These are phyloP conservation scores for Lasioglossum vierecki DNA, from an alignment of 2,888 invertebrate genomes.

Conservation along the genomic window DNA sequence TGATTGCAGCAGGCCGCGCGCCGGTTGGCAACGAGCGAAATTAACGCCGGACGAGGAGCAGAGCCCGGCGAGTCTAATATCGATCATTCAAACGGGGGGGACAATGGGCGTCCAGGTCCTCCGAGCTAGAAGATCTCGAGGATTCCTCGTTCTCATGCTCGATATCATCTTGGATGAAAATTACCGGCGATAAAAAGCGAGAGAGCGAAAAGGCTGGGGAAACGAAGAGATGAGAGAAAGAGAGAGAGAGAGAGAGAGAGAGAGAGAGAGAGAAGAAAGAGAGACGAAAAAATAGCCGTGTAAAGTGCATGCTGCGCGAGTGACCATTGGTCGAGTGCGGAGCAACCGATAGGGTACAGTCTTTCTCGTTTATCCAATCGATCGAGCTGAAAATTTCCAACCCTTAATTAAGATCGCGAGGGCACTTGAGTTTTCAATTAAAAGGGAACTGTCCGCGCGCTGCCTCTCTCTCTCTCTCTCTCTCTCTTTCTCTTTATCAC, in stretches of 20 bases:
- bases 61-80: slow-evolving; percentile 42
- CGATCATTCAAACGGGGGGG: slow-evolving; percentile 45
- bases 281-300: slow-evolving; percentile 65
- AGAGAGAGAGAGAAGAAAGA: slow-evolving; percentile 24
- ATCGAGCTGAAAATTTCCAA: slow-evolving; percentile 79
- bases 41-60: slow-evolving; percentile 35
- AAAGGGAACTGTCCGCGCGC: slow-evolving; percentile 68
- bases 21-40: slow-evolving; percentile 37
- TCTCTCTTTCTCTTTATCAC: neutral
- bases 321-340: slow-evolving; percentile 67
- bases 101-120: neutral
- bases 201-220: neutral
- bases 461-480: slow-evolving; percentile 25
- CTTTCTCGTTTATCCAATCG: slow-evolving; percentile 77
- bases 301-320: slow-evolving; percentile 66
- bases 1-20: slow-evolving; percentile 39
- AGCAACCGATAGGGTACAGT: slow-evolving; percentile 69
- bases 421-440: slow-evolving; percentile 80
- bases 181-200: slow-evolving; percentile 10
- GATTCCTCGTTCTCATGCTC: slow-evolving; percentile 15
- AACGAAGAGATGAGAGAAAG: slow-evolving; percentile 21
- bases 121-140: slow-evolving; percentile 10
- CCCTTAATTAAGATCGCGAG: slow-evolving; percentile 81
- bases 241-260: slow-evolving; percentile 19
- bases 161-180: neutral